Conservation (phyloP, 2,113 vertebrate genomes). For the Rhegmatorhina hoffmannsi region DNA sequence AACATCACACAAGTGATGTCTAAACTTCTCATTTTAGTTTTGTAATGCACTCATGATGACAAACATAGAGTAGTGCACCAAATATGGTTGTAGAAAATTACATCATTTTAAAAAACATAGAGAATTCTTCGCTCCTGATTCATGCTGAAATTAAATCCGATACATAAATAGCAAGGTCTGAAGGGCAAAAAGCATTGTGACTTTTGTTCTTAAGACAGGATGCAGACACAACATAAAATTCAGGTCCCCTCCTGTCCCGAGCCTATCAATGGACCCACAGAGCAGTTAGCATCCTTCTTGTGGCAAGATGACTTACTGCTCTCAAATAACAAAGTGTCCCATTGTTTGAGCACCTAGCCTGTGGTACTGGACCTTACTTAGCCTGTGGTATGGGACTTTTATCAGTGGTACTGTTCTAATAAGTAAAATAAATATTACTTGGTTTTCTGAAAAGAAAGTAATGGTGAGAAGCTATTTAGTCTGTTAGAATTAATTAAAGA, state of each 20-base stretch:
- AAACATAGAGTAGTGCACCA: neutral
- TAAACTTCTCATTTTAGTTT: neutral
- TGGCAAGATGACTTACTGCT: too few species aligned
- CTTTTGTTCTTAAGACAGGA: neutral
- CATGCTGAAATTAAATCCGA: neutral
- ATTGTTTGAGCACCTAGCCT: neutral
- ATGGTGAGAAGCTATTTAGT: neutral
- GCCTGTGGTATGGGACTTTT: neutral
- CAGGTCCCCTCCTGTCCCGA: neutral
- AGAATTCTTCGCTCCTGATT: neutral
- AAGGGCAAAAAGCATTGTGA: neutral
- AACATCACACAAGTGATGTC: neutral
- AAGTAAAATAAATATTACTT: neutral
- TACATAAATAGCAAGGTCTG: neutral
- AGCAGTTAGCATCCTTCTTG: neutral
- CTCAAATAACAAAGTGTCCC: neutral
- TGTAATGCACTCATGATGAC: neutral
- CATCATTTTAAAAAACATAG: neutral
- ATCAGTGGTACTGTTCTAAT: neutral
- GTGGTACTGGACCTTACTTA: neutral
- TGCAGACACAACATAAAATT: neutral
- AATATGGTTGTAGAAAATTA: neutral
- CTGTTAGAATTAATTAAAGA: neutral
- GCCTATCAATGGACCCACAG: neutral
- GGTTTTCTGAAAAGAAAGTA: neutral